These are phyloP conservation scores for Belgica antarctica DNA, from an alignment of 2,888 invertebrate genomes.

Conservation along the genomic window DNA sequence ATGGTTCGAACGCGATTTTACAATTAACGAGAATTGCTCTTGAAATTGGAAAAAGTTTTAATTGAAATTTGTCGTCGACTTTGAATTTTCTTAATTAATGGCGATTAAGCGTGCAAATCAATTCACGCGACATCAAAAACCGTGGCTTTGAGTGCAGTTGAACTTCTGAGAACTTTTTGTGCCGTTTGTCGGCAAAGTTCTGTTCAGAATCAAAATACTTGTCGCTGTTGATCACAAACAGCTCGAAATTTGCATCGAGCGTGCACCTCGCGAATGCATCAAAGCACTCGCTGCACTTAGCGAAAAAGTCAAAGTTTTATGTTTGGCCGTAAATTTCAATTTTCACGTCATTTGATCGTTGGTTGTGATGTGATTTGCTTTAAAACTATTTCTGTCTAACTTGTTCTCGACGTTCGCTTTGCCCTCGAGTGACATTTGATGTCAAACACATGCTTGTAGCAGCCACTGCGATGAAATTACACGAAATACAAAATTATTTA, in stretches of 20 bases:
- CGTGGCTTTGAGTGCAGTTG: not conserved
- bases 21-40: not conserved
- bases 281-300: not conserved
- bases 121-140: conserved; percentile 10
- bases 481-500: not conserved
- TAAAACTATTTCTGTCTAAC: conserved; percentile 3
- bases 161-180: not conserved
- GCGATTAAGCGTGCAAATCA: not conserved
- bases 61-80: conserved; percentile 19
- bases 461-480: not conserved
- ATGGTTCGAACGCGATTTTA: not conserved
- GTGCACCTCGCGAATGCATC: not conserved
- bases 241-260: not conserved
- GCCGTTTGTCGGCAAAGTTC: not conserved
- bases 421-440: conserved; percentile 49
- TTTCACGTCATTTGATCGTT: not conserved
- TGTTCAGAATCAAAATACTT: too few species aligned
- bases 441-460: conserved; percentile 50
- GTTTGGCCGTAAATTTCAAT: not conserved
- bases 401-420: not conserved
- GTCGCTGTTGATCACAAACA: not conserved
- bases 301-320: not conserved
- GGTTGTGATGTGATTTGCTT: not conserved
- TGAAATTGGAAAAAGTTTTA: not conserved
- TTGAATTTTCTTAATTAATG: conserved; percentile 10